phyloP scores from a whole-genome alignment of 2,113 vertebrate species.

The Electrona antarctica region DNA sequence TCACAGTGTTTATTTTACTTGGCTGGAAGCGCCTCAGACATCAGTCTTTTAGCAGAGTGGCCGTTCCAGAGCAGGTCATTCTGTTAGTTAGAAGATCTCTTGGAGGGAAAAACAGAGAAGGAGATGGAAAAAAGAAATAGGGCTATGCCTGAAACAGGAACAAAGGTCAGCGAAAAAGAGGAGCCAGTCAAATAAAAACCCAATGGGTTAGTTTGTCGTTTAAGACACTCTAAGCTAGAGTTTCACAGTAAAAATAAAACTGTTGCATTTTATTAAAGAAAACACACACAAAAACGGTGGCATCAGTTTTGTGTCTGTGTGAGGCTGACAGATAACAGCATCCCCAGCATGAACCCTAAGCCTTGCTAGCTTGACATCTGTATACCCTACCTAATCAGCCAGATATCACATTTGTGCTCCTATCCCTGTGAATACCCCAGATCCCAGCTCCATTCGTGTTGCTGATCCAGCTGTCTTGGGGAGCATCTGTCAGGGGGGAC shows the following conservation, averaged over 20 bases:
- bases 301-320: conserved; percentile 3
- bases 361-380: conserved; percentile 51
- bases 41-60: conserved; percentile 67
- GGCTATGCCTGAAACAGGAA: conserved; percentile 12
- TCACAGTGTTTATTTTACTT: conserved; percentile 80
- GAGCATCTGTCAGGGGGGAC: conserved; percentile 74
- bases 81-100: conserved; percentile 50
- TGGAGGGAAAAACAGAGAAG: conserved; percentile 32
- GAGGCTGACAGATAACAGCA: conserved; percentile 48
- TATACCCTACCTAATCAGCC: conserved; percentile 52
- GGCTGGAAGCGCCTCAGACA: conserved; percentile 66
- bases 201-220: conserved; percentile 6
- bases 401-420: conserved; percentile 22
- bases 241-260: conserved; percentile 14
- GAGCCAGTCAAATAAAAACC: conserved; percentile 25
- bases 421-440: conserved; percentile 17
- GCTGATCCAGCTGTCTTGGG: conserved; percentile 70
- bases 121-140: conserved; percentile 36
- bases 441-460: conserved; percentile 51
- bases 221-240: neutral
- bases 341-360: conserved; percentile 32
- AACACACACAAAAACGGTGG: too few relatives aligned
- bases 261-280: conserved; percentile 17
- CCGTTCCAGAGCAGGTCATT: conserved; percentile 63
- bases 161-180: conserved; percentile 43